These are phyloP conservation scores for Phrynosoma platyrhinos DNA, from an alignment of 2,113 vertebrate species.

Conservation along the genomic window DNA sequence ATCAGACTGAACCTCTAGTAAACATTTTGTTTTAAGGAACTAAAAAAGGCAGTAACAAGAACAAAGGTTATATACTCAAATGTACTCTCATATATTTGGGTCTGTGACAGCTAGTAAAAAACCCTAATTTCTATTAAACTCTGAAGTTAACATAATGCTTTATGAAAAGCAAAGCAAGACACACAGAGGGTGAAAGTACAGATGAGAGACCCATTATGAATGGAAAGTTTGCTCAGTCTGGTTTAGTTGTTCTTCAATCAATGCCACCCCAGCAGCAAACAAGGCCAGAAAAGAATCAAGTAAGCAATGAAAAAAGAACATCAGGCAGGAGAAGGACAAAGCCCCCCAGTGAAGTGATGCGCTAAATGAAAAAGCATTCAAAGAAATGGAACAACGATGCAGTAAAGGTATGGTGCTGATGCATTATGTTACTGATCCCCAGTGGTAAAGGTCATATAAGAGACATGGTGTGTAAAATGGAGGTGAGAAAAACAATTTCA, in stretches of 20 bases:
- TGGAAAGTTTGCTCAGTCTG: background rate
- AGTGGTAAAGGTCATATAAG: background rate
- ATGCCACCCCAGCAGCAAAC: background rate
- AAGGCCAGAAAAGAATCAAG: background rate
- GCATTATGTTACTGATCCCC: background rate
- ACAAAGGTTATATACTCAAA: background rate
- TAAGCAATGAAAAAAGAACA: background rate
- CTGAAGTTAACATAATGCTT: background rate
- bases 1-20: background rate
- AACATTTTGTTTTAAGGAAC: background rate
- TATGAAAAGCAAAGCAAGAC: background rate
- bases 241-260: background rate
- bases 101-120: background rate
- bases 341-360: background rate
- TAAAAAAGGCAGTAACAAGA: background rate
- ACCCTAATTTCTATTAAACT: no score
- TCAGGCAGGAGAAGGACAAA: background rate
- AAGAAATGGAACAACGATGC: background rate
- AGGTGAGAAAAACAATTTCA: slow-evolving; percentile 7
- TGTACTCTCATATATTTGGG: background rate
- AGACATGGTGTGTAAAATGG: background rate
- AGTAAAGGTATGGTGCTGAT: background rate
- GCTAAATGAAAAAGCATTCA: background rate
- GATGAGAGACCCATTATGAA: background rate
- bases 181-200: background rate